These are phyloP conservation scores for Cephonodes hylas DNA, from an alignment of 2,888 invertebrate species.

Conservation along the genomic window DNA sequence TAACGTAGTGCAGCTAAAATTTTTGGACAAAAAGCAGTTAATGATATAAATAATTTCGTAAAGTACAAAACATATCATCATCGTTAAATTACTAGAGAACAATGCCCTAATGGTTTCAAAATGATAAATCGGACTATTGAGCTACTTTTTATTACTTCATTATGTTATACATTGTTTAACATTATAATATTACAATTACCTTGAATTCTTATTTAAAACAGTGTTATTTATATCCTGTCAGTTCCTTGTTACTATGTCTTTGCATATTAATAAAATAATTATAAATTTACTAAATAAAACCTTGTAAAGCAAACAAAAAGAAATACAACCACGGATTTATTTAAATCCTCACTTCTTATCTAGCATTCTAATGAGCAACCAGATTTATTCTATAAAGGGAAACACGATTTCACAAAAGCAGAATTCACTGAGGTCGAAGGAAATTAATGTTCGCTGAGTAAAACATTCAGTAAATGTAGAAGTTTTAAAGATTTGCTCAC, in stretches of 20 bases:
- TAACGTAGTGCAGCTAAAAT: too few species aligned
- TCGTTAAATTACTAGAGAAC: too few species aligned
- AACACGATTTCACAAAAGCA: slow-evolving; percentile 8
- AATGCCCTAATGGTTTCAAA: too few species aligned
- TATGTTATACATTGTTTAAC: too few species aligned
- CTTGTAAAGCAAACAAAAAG: background rate
- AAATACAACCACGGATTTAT: slow-evolving; percentile 13
- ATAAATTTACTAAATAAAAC: background rate
- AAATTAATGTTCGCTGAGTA: slow-evolving; percentile 6
- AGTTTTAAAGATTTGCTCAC: background rate
- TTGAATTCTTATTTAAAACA: too few species aligned
- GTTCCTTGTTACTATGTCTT: background rate
- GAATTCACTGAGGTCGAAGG: slow-evolving; percentile 7
- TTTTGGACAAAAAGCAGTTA: too few species aligned
- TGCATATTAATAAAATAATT: background rate
- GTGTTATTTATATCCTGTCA: too few species aligned
- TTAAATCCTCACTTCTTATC: slow-evolving; percentile 4
- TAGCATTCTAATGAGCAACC: slow-evolving; percentile 10
- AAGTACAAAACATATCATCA: too few species aligned
- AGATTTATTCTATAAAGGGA: slow-evolving; percentile 8
- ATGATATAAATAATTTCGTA: too few species aligned
- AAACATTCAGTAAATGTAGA: background rate
- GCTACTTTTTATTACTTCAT: too few species aligned
- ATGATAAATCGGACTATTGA: too few species aligned
- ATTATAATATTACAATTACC: too few species aligned